phyloP scores from a whole-genome alignment of 2,888 invertebrate species.

The Tribolium freemani region DNA sequence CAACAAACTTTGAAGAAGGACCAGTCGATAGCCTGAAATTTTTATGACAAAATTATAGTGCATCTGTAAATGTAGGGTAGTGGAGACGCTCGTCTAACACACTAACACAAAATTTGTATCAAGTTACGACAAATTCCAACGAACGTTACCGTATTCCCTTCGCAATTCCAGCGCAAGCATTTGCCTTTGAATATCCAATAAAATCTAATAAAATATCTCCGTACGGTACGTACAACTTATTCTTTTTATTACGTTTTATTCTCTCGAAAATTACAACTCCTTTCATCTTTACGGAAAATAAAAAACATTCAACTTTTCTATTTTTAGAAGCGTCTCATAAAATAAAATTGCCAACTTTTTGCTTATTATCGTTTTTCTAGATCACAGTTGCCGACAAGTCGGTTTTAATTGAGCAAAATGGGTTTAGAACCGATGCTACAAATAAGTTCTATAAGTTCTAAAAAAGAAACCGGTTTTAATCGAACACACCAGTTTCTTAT shows the following conservation, averaged over 20 bases:
- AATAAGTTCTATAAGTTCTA: too few species aligned
- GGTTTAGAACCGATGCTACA: not conserved
- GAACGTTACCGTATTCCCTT: conserved; percentile 33
- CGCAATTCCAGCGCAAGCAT: conserved; percentile 34
- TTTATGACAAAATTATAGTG: not conserved
- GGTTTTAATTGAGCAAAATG: not conserved
- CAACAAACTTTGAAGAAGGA: conserved; percentile 24
- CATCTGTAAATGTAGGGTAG: conserved; percentile 14
- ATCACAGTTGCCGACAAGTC: not conserved
- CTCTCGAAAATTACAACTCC: not conserved
- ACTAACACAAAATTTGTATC: conserved; percentile 36
- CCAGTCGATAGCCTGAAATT: conserved; percentile 25
- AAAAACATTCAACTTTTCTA: not conserved
- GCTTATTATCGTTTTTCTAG: not conserved
- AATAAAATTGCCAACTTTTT: not conserved
- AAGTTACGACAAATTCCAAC: conserved; percentile 34
- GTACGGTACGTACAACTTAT: conserved; percentile 17
- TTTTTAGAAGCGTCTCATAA: not conserved
- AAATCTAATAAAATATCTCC: conserved; percentile 31
- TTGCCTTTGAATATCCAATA: conserved; percentile 28
- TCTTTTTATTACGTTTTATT: conserved; percentile 12
- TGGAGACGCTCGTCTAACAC: conserved; percentile 12
- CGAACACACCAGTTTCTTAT: too few species aligned
- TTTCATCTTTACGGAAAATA: conserved; percentile 1
- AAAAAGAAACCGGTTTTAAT: not conserved